Evolutionary conservation across 2,797 vertebrate species (phyloP).

Genomic region (Morelia viridis): DNA sequence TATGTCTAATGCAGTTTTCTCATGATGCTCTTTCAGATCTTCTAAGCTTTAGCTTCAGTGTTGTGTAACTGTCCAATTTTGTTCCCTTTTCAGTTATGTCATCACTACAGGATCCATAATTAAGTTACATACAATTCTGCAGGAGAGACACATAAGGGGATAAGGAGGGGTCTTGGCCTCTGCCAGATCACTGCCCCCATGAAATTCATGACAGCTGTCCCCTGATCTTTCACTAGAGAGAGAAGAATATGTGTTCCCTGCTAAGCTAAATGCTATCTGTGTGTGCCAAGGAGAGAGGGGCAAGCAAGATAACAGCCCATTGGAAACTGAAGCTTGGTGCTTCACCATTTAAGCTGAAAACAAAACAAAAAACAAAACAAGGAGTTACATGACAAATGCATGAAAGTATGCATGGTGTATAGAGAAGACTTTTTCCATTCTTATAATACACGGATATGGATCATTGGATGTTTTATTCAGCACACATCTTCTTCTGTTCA

Average conservation of each 20-base stretch:
- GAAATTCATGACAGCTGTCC: background rate
- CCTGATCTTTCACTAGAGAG: background rate
- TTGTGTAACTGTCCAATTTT: background rate
- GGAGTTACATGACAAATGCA: background rate
- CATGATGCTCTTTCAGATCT: slow-evolving; percentile 47
- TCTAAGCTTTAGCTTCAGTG: background rate
- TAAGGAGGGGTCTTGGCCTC: background rate
- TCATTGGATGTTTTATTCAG: background rate
- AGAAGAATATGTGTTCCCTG: background rate
- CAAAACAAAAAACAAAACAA: background rate
- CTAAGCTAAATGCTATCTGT: background rate
- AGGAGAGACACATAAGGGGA: background rate
- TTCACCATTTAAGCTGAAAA: background rate
- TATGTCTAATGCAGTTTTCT: slow-evolving; percentile 55
- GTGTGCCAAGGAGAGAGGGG: no score
- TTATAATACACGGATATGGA: background rate
- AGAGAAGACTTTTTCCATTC: background rate
- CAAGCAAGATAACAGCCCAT: background rate
- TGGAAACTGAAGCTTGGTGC: background rate
- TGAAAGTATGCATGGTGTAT: background rate
- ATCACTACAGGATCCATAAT: background rate
- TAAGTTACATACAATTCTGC: background rate
- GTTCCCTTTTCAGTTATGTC: background rate
- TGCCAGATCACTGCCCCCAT: background rate
- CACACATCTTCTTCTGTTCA: background rate